Conservation (phyloP, 2,888 invertebrate genomes). For the Zelleria hepariella region DNA sequence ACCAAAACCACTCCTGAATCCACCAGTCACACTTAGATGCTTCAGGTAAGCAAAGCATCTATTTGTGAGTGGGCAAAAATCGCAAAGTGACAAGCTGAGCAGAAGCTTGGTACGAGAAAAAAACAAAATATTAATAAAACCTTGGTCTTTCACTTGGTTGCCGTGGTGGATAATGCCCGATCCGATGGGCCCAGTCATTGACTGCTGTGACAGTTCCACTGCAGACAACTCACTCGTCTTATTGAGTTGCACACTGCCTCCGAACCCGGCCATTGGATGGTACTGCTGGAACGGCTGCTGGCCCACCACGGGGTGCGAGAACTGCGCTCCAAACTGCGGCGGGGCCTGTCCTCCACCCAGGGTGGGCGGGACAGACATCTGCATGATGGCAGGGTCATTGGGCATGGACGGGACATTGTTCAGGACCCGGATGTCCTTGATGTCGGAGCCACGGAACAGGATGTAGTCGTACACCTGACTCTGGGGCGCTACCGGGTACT, state of each 20-base stretch:
- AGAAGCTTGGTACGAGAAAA: conserved; percentile 34
- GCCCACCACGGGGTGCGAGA: conserved; percentile 80
- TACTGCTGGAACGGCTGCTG: conserved; percentile 63
- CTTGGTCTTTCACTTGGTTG: conserved; percentile 73
- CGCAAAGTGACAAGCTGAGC: conserved; percentile 55
- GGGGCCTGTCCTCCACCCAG: conserved; percentile 74
- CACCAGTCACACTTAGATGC: background rate
- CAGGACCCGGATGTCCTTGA: conserved; percentile 98
- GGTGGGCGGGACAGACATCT: conserved; percentile 84
- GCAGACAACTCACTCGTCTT: conserved; percentile 71
- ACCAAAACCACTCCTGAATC: background rate
- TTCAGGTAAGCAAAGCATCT: conserved; percentile 13
- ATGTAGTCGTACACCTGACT: conserved; percentile 99
- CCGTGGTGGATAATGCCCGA: conserved; percentile 58
- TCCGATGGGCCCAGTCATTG: conserved; percentile 54
- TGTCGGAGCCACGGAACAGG: conserved; percentile 97
- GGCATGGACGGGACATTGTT: conserved; percentile 88
- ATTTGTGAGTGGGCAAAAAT: conserved; percentile 42
- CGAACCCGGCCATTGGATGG: conserved; percentile 68
- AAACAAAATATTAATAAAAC: conserved; percentile 39
- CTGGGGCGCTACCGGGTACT: conserved; percentile 95
- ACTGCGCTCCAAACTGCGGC: conserved; percentile 75
- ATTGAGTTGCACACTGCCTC: conserved; percentile 58
- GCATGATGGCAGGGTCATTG: conserved; percentile 99
- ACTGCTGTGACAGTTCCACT: conserved; percentile 52